Conservation (phyloP, 1,140 invertebrate genomes). For the Trichomalopsis sarcophagae region DNA sequence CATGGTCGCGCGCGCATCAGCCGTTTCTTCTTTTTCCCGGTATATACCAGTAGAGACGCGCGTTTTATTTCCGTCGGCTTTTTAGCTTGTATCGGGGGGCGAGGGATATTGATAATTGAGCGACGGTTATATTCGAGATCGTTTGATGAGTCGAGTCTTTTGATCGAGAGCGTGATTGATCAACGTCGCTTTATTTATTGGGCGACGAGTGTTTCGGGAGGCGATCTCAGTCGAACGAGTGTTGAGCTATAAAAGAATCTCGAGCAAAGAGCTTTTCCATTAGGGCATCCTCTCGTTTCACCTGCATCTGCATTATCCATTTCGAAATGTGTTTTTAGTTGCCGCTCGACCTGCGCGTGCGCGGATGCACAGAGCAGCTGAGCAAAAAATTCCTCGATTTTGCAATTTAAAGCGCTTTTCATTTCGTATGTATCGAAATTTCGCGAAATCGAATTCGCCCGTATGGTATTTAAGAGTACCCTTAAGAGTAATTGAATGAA, state of each 20-base stretch:
- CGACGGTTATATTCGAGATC: neutral
- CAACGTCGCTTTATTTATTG: neutral
- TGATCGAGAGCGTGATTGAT: neutral
- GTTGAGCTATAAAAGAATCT: neutral
- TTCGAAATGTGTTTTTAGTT: conserved; percentile 1
- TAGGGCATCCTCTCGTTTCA: neutral
- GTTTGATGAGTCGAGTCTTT: too few species aligned
- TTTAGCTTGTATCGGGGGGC: too few species aligned
- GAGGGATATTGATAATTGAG: neutral
- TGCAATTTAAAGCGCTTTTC: neutral
- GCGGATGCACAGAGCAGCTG: neutral
- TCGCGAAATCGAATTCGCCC: neutral
- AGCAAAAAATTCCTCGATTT: neutral
- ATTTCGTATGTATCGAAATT: neutral
- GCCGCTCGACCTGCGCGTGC: neutral
- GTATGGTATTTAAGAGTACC: neutral
- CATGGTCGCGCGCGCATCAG: conserved; percentile 55
- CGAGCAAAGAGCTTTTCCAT: neutral
- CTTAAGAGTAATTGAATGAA: too few species aligned
- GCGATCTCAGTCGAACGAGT: neutral
- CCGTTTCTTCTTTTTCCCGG: conserved; percentile 41
- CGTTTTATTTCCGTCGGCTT: neutral
- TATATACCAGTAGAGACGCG: neutral
- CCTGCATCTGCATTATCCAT: neutral
- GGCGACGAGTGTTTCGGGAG: neutral